Conservation (phyloP, 2,113 vertebrate species). For the Anguilla rostrata region DNA sequence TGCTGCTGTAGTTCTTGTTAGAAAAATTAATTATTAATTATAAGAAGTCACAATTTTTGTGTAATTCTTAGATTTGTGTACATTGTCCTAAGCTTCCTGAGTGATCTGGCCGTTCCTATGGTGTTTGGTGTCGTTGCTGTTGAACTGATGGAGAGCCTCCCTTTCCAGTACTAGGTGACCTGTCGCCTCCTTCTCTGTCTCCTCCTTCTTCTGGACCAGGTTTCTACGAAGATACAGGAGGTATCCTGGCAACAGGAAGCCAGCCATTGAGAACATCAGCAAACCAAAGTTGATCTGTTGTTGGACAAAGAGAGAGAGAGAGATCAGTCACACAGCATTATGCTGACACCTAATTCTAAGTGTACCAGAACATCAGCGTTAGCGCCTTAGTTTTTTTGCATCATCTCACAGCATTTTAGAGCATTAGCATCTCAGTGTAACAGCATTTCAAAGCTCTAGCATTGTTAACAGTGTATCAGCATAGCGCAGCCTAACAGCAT, state of each 20-base stretch:
- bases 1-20: not conserved
- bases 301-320: not conserved
- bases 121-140: slow-evolving; percentile 58
- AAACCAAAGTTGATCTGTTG: slow-evolving; percentile 72
- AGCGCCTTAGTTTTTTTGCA: not conserved
- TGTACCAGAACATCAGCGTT: not conserved
- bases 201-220: slow-evolving; percentile 54
- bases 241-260: slow-evolving; percentile 81
- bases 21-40: not conserved
- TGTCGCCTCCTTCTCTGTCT: slow-evolving; percentile 32
- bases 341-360: not conserved
- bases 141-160: slow-evolving; percentile 46
- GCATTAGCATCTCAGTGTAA: not conserved
- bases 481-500: no score
- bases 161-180: slow-evolving; percentile 44
- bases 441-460: no score
- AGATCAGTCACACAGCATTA: not conserved
- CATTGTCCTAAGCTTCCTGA: slow-evolving; percentile 48
- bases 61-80: not conserved
- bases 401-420: not conserved
- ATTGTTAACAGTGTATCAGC: not conserved
- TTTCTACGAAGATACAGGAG: slow-evolving; percentile 70
- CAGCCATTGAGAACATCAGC: slow-evolving; percentile 71
- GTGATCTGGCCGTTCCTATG: slow-evolving; percentile 57
- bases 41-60: not conserved